Evolutionary conservation across 2,797 vertebrate genomes (phyloP).

Genomic region (Chanos chanos): DNA sequence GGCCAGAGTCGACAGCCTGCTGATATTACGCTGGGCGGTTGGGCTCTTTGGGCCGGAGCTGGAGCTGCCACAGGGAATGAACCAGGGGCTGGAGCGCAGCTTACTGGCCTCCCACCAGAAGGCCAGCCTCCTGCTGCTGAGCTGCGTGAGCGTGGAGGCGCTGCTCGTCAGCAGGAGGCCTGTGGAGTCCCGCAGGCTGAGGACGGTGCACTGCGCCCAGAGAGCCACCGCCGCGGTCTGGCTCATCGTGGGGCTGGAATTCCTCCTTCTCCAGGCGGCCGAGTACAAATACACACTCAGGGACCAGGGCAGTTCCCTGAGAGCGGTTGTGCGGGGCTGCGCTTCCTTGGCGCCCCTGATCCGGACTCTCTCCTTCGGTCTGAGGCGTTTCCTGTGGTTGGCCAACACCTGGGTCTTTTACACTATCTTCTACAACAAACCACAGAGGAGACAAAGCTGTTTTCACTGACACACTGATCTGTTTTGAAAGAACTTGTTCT

Average conservation of each 20-base stretch:
- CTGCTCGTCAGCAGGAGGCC: slow-evolving; percentile 69
- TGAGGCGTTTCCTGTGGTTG: slow-evolving; percentile 64
- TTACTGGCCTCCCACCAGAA: slow-evolving; percentile 66
- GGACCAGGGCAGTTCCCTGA: fast-evolving
- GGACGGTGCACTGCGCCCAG: slow-evolving; percentile 64
- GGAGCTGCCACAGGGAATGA: background rate
- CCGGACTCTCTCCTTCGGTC: slow-evolving; percentile 46
- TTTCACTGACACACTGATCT: slow-evolving; percentile 49
- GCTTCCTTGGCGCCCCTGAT: background rate
- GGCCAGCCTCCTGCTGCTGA: slow-evolving; percentile 68
- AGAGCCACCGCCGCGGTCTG: slow-evolving; percentile 55
- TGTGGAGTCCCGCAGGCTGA: slow-evolving; percentile 57
- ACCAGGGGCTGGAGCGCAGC: slow-evolving; percentile 43
- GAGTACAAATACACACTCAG: slow-evolving; percentile 30
- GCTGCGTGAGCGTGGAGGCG: slow-evolving; percentile 72
- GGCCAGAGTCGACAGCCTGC: slow-evolving; percentile 63
- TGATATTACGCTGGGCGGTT: slow-evolving; percentile 49
- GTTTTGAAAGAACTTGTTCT: too few relatives aligned
- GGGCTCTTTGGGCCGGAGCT: background rate
- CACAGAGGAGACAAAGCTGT: slow-evolving; percentile 46
- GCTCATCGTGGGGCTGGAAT: slow-evolving; percentile 50
- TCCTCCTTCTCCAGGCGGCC: slow-evolving; percentile 48
- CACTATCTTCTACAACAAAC: slow-evolving; percentile 58
- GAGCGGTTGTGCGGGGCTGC: slow-evolving; percentile 12
- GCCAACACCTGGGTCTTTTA: slow-evolving; percentile 70